Percentiles rank a stretch among this genome's conserved stretches.
These are phyloP conservation scores for Pygmarrhopalites habei DNA, from an alignment of 1,140 invertebrate genomes.

Conservation along the genomic window DNA sequence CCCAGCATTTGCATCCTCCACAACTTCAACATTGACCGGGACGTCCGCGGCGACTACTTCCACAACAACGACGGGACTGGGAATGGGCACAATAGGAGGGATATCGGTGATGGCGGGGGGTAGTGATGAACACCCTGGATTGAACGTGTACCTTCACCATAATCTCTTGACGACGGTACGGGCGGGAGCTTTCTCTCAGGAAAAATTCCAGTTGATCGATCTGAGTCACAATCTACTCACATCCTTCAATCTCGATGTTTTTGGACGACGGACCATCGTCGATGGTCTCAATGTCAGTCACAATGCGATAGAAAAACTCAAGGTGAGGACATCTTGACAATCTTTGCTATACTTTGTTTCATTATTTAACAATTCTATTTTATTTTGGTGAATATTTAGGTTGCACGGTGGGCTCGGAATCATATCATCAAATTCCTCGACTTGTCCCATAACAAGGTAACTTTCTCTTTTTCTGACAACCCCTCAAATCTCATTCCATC, in stretches of 20 bases:
- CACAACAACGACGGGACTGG: background rate
- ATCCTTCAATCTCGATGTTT: slow-evolving; percentile 60
- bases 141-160: slow-evolving; percentile 59
- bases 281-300: slow-evolving; percentile 71
- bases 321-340: too few relatives aligned
- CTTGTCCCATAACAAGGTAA: slow-evolving; percentile 66
- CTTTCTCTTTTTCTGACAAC: too few relatives aligned
- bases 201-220: slow-evolving; percentile 51
- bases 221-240: slow-evolving; percentile 66
- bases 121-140: slow-evolving; percentile 51
- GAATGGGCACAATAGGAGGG: background rate
- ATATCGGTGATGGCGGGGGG: too few relatives aligned
- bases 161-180: slow-evolving; percentile 58
- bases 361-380: too few relatives aligned
- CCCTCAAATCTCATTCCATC: too few relatives aligned
- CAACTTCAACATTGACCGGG: background rate
- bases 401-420: background rate
- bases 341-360: too few relatives aligned
- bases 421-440: slow-evolving; percentile 57
- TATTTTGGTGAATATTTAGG: too few relatives aligned
- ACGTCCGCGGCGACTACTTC: background rate
- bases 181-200: slow-evolving; percentile 53
- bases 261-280: slow-evolving; percentile 63
- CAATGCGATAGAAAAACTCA: slow-evolving; percentile 60
- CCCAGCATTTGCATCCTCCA: background rate